These are phyloP conservation scores for Sebastolobus alascanus DNA, from an alignment of 2,797 vertebrate species.

Conservation along the genomic window DNA sequence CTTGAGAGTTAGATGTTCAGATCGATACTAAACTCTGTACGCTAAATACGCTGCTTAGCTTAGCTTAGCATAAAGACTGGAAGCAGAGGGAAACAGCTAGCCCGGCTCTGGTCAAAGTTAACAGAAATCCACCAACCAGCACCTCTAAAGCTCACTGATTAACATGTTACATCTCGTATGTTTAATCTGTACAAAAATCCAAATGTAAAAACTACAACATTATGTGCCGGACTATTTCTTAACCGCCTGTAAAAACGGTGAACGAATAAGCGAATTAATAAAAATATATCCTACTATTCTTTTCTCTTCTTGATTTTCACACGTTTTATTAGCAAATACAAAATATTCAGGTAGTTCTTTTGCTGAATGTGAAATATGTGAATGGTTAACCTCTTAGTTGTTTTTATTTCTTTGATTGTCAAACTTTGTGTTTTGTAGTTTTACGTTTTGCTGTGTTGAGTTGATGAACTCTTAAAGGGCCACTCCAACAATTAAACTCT, in stretches of 20 bases:
- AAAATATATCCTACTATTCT: accelerated
- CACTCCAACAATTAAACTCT: background rate
- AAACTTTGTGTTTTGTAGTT: background rate
- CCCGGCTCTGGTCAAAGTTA: background rate
- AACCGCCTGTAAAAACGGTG: background rate
- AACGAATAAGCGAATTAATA: background rate
- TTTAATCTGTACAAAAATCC: background rate
- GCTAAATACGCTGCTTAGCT: background rate
- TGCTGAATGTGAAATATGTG: background rate
- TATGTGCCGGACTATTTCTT: background rate
- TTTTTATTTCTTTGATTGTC: background rate
- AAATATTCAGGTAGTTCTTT: background rate
- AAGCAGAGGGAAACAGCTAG: background rate
- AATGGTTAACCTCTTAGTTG: background rate
- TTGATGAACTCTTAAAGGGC: background rate
- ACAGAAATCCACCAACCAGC: background rate
- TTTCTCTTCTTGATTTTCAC: background rate
- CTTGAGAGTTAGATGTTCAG: background rate
- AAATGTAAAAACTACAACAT: background rate
- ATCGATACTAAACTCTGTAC: background rate
- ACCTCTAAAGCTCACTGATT: accelerated
- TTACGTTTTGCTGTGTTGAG: background rate
- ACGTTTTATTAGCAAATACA: background rate
- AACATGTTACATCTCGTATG: background rate
- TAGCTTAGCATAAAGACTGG: slow-evolving; percentile 15